Evolutionary conservation across 2,888 invertebrate species (phyloP), one percentile per base, ranked within the genome.

Genomic region (Diadegma fenestrale): DNA sequence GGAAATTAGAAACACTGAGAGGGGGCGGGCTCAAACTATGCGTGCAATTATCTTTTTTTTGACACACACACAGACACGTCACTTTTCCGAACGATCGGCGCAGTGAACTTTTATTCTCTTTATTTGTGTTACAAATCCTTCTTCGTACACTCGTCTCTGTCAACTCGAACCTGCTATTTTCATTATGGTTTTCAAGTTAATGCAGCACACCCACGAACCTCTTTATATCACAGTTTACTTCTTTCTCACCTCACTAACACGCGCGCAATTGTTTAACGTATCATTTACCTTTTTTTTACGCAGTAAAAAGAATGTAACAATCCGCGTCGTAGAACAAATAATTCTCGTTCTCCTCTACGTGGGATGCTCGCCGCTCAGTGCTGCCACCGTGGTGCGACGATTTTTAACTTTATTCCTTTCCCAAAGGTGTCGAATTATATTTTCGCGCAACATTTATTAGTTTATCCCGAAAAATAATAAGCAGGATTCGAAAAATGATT

Each of bases 271-370:
- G 87, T 88, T 89, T 75, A 79, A 80, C 88, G 88, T 87, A 88
- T 86, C 83, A 88, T 88, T 87, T 87, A 88, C 89, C 88, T 89
- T 80, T 90, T 69, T 76, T 91, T 91, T 91, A 91, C 91, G 91
- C 92, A 92, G 92, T 90, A 64, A 80, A 66, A 66, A 43, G 89
- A 84, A 89, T 88, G 86, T 87, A 87, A 91, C 58, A 89, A 91
- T 90, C 88, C 90, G 91, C 92, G 90, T 91, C 92, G 89, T 81
- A 87, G 88, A 89, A 90, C 89, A 89, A 91, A 90, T 91, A 89
- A 82, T 87, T 84, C 84, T 90, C 79, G 84, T 30, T 64, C 51
- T 76, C 37, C 51, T 76, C 37, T 33, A 30, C 72, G 75, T 58
- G 17, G 58, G 75, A 76, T 76, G 78, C 61, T 48, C 22, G n/a